These are phyloP conservation scores for Halcyon badia DNA, from an alignment of 2,797 vertebrate species.

Conservation along the genomic window DNA sequence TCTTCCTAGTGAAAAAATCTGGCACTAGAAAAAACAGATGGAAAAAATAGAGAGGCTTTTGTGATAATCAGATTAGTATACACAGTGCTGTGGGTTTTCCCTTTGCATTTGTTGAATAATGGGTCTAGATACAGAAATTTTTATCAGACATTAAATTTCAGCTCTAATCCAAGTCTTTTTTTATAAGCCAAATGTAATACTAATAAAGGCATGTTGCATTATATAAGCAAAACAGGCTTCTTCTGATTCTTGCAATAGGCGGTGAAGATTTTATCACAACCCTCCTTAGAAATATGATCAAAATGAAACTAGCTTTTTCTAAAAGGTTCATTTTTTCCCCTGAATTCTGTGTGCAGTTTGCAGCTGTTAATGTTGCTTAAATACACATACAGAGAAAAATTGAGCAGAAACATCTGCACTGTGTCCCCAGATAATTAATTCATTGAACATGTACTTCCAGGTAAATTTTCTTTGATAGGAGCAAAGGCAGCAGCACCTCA, in stretches of 20 bases:
- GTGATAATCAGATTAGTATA: background rate
- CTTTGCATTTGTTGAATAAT: background rate
- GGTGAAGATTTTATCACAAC: background rate
- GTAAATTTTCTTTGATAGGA: background rate
- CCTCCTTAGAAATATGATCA: background rate
- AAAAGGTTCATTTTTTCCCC: background rate
- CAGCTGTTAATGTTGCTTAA: conserved; percentile 19
- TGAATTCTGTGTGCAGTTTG: background rate
- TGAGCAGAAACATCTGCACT: conserved; percentile 36
- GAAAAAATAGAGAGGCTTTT: background rate
- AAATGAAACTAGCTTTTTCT: background rate
- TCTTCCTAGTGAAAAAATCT: background rate
- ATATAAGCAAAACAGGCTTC: background rate
- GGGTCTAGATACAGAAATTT: background rate
- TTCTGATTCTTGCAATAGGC: background rate
- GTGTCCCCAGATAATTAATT: conserved; percentile 22
- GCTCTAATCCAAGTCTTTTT: background rate
- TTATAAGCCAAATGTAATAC: background rate
- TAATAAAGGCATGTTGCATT: background rate
- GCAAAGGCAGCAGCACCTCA: background rate
- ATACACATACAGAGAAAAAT: background rate
- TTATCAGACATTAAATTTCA: background rate
- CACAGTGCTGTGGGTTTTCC: background rate
- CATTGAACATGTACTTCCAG: background rate
- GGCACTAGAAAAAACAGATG: background rate